phyloP scores from a whole-genome alignment of 2,888 invertebrate genomes.

The Papilio gigon region DNA sequence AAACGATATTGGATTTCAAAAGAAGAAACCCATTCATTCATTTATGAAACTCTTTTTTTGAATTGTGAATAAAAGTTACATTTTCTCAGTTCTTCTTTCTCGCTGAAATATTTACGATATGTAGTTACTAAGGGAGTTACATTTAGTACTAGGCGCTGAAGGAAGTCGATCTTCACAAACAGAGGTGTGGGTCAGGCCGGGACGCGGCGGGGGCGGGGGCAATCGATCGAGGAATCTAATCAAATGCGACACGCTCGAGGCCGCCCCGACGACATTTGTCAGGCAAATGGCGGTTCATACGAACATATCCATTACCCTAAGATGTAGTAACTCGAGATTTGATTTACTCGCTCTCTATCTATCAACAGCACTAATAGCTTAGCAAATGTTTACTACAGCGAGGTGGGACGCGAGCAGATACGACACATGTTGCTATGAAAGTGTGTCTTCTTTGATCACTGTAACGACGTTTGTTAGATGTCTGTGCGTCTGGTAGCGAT shows the following conservation, averaged over 20 bases:
- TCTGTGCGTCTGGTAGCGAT: too few species aligned
- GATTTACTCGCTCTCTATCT: slow-evolving; percentile 30
- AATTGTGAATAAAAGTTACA: too few species aligned
- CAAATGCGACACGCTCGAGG: slow-evolving; percentile 46
- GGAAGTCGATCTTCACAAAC: slow-evolving; percentile 14
- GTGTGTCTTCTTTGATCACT: not conserved
- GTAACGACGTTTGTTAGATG: too few species aligned
- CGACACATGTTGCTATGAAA: not conserved
- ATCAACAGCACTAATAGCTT: slow-evolving; percentile 15
- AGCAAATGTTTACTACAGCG: not conserved
- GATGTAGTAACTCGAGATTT: slow-evolving; percentile 22
- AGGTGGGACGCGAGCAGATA: not conserved
- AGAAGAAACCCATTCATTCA: not conserved
- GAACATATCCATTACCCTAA: slow-evolving; percentile 33
- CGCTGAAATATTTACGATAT: not conserved
- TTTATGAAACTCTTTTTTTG: not conserved
- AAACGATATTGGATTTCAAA: slow-evolving; percentile 20
- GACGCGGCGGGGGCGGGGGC: not conserved
- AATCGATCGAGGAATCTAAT: slow-evolving; percentile 44
- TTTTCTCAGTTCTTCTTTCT: too few species aligned
- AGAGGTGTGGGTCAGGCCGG: not conserved
- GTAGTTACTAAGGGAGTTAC: not conserved
- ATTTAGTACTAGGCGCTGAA: not conserved
- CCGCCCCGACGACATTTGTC: slow-evolving; percentile 45
- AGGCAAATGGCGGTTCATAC: slow-evolving; percentile 38